phyloP scores from a whole-genome alignment of 2,888 invertebrate species.

The Eupithecia dodoneata region DNA sequence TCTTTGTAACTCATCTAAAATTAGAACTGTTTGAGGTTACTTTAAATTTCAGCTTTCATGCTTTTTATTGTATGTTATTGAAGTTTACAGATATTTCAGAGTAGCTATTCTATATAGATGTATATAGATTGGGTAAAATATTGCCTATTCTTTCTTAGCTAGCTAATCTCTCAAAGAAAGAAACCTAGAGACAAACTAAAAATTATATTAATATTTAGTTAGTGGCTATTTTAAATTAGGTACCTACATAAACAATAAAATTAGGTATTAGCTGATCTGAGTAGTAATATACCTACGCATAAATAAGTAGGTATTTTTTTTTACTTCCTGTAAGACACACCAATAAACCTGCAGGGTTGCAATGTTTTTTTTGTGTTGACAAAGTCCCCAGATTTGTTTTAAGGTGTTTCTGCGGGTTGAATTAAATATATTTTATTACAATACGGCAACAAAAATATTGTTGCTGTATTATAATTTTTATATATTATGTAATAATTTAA shows the following conservation, averaged over 20 bases:
- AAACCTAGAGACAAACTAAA: background rate
- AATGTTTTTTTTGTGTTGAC: background rate
- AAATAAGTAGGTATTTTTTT: background rate
- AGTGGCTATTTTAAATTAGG: background rate
- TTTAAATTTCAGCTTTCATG: constrained; percentile 33
- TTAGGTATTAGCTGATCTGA: background rate
- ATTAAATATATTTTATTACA: no score
- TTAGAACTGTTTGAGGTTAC: constrained; percentile 60
- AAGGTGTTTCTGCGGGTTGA: no score
- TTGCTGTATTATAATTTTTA: no score
- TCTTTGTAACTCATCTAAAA: constrained; percentile 47
- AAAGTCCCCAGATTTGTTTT: background rate
- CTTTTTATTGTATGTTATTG: background rate
- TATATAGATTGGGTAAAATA: background rate
- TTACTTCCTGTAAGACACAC: background rate
- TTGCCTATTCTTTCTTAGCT: background rate
- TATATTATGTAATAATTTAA: no score
- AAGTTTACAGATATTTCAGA: background rate
- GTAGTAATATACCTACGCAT: background rate
- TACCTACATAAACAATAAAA: background rate
- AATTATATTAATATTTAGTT: background rate
- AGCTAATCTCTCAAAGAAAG: background rate
- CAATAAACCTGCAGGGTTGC: background rate
- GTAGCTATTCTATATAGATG: background rate
- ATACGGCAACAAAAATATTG: no score